phyloP scores from a whole-genome alignment of 1,140 invertebrate species.

The Drosophila ficusphila region DNA sequence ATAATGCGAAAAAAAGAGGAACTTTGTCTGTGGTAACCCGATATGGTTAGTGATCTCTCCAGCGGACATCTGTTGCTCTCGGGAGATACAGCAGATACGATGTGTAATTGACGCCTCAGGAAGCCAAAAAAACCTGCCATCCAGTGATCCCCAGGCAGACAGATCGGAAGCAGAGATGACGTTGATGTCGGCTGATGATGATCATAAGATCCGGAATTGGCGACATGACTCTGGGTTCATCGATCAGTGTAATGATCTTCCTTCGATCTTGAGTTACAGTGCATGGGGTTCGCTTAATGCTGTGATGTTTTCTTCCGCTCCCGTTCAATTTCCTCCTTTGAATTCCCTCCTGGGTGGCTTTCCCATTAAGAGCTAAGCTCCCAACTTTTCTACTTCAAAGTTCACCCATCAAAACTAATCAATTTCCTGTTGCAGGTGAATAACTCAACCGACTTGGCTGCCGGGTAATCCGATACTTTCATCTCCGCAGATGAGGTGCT shows the following conservation, averaged over 20 bases:
- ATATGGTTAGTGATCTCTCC: slow-evolving; percentile 63
- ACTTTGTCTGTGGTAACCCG: slow-evolving; percentile 65
- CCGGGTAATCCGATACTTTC: slow-evolving; percentile 59
- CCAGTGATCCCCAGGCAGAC: slow-evolving; percentile 40
- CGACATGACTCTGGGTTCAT: slow-evolving; percentile 37
- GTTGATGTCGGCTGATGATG: slow-evolving; percentile 29
- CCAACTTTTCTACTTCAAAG: not conserved
- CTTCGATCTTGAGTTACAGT: slow-evolving; percentile 68
- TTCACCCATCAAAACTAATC: slow-evolving; percentile 33
- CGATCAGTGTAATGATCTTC: slow-evolving; percentile 76
- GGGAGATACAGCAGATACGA: slow-evolving; percentile 48
- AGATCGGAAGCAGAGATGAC: slow-evolving; percentile 75
- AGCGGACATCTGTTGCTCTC: slow-evolving; percentile 68
- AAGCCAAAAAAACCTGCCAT: slow-evolving; percentile 50
- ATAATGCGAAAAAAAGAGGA: slow-evolving; percentile 17
- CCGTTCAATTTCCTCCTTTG: not conserved
- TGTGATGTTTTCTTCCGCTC: not conserved
- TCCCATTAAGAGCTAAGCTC: not conserved
- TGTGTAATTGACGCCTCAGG: slow-evolving; percentile 71
- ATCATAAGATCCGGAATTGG: slow-evolving; percentile 38
- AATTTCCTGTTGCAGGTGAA: slow-evolving; percentile 55
- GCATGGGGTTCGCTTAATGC: not conserved
- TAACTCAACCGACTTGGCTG: slow-evolving; percentile 52
- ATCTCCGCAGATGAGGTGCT: slow-evolving; percentile 50
- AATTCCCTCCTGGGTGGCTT: not conserved